phyloP scores from a whole-genome alignment of 1,140 invertebrate genomes.

The Oncopeltus fasciatus region DNA sequence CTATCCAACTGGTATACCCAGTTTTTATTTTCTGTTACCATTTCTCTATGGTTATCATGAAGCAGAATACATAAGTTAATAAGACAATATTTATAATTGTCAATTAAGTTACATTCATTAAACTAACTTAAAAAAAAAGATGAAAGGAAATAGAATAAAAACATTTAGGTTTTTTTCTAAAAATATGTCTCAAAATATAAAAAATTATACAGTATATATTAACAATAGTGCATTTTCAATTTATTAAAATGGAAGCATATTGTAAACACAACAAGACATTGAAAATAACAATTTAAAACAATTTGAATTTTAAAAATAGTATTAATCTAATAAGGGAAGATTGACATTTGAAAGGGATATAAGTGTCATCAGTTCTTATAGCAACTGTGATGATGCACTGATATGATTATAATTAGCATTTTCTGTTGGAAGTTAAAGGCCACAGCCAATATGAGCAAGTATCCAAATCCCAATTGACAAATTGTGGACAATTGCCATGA shows the following conservation, averaged over 20 bases:
- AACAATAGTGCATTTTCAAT: background rate
- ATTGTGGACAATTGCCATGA: background rate
- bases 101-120: background rate
- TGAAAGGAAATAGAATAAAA: background rate
- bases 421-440: slow-evolving; percentile 3
- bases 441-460: slow-evolving; percentile 9
- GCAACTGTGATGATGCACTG: slow-evolving; percentile 2
- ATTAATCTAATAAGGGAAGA: background rate
- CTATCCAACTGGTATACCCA: background rate
- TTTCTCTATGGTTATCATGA: background rate
- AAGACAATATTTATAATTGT: background rate
- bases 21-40: background rate
- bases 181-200: background rate
- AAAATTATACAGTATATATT: too few relatives aligned
- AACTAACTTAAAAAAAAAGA: background rate
- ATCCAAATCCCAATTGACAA: slow-evolving; percentile 5
- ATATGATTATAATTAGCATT: slow-evolving; percentile 2
- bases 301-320: background rate
- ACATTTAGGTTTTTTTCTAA: background rate
- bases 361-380: background rate
- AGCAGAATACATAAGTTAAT: background rate
- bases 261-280: background rate
- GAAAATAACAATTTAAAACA: background rate
- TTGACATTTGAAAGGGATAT: background rate
- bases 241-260: background rate